Evolutionary conservation across 2,113 vertebrate species (phyloP), one percentile per base, ranked within the genome.

Genomic region (Chaetorhynchus papuensis): DNA sequence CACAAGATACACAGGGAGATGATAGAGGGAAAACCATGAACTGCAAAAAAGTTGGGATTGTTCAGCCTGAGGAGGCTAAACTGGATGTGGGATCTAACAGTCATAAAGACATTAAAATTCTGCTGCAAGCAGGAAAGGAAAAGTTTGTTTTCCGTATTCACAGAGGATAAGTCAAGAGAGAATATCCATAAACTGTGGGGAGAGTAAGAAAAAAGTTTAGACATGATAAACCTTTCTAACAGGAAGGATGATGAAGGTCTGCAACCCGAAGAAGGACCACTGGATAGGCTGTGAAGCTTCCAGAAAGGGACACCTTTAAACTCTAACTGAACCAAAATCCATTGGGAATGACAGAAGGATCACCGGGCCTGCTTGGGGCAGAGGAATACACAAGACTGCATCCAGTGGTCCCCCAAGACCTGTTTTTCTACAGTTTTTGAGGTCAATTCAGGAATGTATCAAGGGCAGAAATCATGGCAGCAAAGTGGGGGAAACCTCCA

Each of bases 301-400:
- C 69, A 56, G 37, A 66, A 85, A 54, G 33, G 7, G 56, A 42
- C 10, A n/a, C 27, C 27, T 78, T 77, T 52, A 59, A 83, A 71
- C 11, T 52, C 10, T 10, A 33, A 39, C 28, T 19, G 49, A 54
- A 64, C 18, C 41, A 56, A 84, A 74, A 47, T 47, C n/a, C 15
- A 28, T 30, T 12, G 19, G 41, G 49, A 45, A 54, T 14, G 9
- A 12, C 28, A 64, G 49, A 54, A 54, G 41, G n/a, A 47, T 47
- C 0, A 0, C 39, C 0, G 0, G 13, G 41, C 22, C 57, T 45
- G 14, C 41, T 15, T 64, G 41, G 11, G 41, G 7, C 59, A 64
- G 28, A 64, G 49, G n/a, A 64, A 39, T 56, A 5, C 49, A 39
- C 28, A 64, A 56, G 53, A 39, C n/a, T 39, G 15, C 23, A 28